phyloP scores from a whole-genome alignment of 1,140 invertebrate genomes.

The Trichonephila clavata region DNA sequence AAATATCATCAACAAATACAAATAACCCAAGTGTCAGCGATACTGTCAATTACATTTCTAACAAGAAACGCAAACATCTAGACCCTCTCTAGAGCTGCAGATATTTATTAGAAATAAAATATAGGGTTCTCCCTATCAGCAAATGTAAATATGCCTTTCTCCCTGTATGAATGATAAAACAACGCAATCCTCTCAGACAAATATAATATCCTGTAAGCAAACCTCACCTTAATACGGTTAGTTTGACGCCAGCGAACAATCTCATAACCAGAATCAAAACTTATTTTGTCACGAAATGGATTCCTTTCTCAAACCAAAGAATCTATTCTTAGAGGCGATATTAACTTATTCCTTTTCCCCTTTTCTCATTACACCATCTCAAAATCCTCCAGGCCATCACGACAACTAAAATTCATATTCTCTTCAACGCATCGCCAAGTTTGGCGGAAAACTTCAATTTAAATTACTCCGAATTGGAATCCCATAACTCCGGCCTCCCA shows the following conservation, averaged over 20 bases:
- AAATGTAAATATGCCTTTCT: neutral
- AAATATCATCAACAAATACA: too few species aligned
- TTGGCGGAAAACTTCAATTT: slow-evolving; percentile 66
- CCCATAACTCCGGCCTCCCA: slow-evolving; percentile 21
- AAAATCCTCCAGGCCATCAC: slow-evolving; percentile 26
- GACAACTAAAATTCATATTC: slow-evolving; percentile 71
- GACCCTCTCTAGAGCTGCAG: neutral
- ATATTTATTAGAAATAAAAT: neutral
- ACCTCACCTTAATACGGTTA: neutral
- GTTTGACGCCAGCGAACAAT: slow-evolving; percentile 20
- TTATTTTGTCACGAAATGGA: slow-evolving; percentile 33
- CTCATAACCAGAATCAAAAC: slow-evolving; percentile 31
- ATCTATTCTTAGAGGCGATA: neutral
- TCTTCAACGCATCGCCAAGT: neutral
- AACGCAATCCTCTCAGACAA: neutral
- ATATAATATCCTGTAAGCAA: neutral
- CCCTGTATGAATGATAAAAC: neutral
- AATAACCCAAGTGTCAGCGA: too few species aligned
- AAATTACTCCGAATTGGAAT: slow-evolving; percentile 63
- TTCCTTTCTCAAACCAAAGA: neutral
- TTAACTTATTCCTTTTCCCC: slow-evolving; percentile 37
- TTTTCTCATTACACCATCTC: slow-evolving; percentile 22
- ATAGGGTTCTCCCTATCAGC: neutral
- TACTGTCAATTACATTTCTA: too few species aligned
- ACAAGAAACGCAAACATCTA: neutral